Conservation (phyloP, 2,888 invertebrate species). For the Agrochola circellaris region DNA sequence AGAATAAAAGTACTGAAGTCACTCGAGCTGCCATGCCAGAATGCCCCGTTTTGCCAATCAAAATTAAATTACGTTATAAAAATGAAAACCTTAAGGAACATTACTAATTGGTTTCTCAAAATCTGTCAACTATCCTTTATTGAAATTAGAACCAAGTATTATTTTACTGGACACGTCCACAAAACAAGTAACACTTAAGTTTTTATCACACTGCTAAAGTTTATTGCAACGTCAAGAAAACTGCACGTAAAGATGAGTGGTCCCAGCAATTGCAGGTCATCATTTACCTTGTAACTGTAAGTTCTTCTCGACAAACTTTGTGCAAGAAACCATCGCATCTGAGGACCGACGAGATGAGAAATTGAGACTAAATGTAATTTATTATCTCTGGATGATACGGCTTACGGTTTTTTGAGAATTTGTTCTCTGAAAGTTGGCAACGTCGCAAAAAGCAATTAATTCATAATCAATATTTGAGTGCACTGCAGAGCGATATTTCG, state of each 20-base stretch:
- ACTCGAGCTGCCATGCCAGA: neutral
- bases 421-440: neutral
- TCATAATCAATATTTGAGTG: neutral
- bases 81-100: neutral
- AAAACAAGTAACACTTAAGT: conserved; percentile 6
- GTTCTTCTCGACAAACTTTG: conserved; percentile 36
- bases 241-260: conserved; percentile 25
- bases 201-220: conserved; percentile 5
- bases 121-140: neutral
- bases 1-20: neutral
- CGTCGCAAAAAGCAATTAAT: neutral
- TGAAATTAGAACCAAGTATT: neutral
- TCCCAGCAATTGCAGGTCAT: conserved; percentile 41
- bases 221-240: conserved; percentile 16
- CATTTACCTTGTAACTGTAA: conserved; percentile 35
- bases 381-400: conserved; percentile 5
- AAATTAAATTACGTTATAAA: neutral
- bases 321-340: conserved; percentile 43
- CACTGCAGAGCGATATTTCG: neutral
- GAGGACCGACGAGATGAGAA: conserved; percentile 22
- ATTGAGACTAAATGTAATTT: conserved; percentile 35
- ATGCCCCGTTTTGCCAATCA: neutral
- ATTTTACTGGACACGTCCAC: neutral
- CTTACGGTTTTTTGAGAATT: neutral
- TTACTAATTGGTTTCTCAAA: neutral